Evolutionary conservation across 2,113 vertebrate genomes (phyloP).

Genomic region (Hippocampus barbouri): DNA sequence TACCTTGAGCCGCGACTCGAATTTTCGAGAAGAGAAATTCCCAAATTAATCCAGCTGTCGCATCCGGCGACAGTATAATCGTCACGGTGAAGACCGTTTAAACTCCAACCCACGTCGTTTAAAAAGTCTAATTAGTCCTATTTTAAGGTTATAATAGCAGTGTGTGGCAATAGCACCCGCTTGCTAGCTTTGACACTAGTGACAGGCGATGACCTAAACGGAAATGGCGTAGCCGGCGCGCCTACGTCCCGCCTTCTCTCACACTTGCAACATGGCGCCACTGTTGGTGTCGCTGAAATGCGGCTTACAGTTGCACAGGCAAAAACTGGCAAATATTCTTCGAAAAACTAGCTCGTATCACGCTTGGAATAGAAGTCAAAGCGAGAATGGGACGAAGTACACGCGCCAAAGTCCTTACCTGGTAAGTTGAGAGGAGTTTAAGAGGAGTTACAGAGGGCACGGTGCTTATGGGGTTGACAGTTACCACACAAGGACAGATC

Average conservation of each 20-base stretch:
- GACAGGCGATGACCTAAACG: conserved; percentile 18
- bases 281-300: conserved; percentile 63
- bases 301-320: conserved; percentile 62
- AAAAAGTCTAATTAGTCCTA: neutral
- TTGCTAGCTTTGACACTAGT: conserved; percentile 43
- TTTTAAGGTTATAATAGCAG: neutral
- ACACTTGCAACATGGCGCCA: conserved; percentile 69
- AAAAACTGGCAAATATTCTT: conserved; percentile 60
- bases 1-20: conserved; percentile 21
- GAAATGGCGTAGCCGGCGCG: conserved; percentile 51
- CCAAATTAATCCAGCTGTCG: neutral
- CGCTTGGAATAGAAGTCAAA: conserved; percentile 41
- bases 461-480: conserved; percentile 26
- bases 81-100: neutral
- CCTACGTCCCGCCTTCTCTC: conserved; percentile 16
- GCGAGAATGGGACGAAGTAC: neutral
- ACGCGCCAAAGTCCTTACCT: conserved; percentile 31
- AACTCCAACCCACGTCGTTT: neutral
- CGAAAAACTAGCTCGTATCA: conserved; percentile 61
- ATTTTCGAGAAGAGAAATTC: neutral
- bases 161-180: neutral
- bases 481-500: conserved; percentile 42
- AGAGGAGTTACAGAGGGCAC: conserved; percentile 24
- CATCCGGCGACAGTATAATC: fast-evolving
- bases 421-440: conserved; percentile 31